Percentiles rank a stretch among this genome's conserved stretches.
Conservation (phyloP, 2,888 invertebrate species). For the Drosophila borealis region DNA sequence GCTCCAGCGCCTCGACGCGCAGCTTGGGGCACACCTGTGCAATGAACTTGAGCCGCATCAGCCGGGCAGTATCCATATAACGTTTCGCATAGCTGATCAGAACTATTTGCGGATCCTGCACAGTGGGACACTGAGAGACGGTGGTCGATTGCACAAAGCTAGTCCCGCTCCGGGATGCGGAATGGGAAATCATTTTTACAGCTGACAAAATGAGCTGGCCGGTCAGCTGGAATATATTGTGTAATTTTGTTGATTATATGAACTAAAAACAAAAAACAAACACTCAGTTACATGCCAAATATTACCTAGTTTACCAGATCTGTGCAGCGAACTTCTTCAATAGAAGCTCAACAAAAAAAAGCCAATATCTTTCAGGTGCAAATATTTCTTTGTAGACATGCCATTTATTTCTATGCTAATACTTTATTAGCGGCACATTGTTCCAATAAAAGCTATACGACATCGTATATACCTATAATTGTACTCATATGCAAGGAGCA, state of each 20-base stretch:
- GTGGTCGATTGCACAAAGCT: not conserved
- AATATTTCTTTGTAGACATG: no score
- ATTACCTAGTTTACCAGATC: not conserved
- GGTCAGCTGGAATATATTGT: not conserved
- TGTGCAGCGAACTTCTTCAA: not conserved
- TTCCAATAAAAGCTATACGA: no score
- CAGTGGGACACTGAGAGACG: conserved; percentile 18
- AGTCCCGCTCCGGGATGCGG: not conserved
- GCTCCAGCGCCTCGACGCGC: conserved; percentile 53
- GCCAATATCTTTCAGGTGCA: not conserved
- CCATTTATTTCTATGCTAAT: no score
- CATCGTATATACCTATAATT: no score
- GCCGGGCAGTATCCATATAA: conserved; percentile 45
- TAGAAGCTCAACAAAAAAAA: not conserved
- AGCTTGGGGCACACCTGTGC: conserved; percentile 65
- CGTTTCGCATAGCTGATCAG: conserved; percentile 56
- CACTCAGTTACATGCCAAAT: not conserved
- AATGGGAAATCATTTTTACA: conserved; percentile 41
- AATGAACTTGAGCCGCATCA: conserved; percentile 61
- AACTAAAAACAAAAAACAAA: not conserved
- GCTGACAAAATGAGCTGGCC: not conserved
- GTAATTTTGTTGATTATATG: not conserved
- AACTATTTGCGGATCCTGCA: conserved; percentile 41
- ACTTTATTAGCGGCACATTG: no score
- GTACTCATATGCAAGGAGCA: no score